Evolutionary conservation across 2,113 vertebrate genomes (phyloP).

Genomic region (Hemibagrus wyckioides): DNA sequence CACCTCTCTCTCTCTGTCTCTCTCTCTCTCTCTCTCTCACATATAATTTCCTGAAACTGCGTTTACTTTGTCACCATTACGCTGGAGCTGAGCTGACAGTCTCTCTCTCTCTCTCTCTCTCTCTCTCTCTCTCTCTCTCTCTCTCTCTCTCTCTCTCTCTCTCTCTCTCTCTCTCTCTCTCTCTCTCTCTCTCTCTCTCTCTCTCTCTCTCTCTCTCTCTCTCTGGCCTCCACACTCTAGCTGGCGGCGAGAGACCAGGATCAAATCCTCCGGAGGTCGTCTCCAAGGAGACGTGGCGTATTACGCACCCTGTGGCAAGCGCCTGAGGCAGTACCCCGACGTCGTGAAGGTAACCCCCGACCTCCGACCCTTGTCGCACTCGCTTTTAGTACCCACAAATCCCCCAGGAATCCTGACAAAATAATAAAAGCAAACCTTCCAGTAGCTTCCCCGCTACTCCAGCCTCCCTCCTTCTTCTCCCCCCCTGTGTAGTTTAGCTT

Average conservation of each 20-base stretch:
- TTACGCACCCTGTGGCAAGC: constrained; percentile 95
- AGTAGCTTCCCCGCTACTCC: constrained; percentile 13
- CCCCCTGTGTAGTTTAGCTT: constrained; percentile 15
- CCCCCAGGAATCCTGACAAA: not conserved
- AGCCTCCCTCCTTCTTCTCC: constrained; percentile 29
- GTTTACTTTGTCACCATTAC: not conserved
- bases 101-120: too few species aligned
- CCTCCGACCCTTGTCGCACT: not conserved
- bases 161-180: too few species aligned
- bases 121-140: too few species aligned
- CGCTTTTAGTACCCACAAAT: constrained; percentile 32
- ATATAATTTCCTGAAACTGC: not conserved
- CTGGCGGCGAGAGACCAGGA: constrained; percentile 95
- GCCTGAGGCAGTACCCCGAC: constrained; percentile 95
- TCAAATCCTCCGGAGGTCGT: constrained; percentile 86
- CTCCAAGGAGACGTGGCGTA: constrained; percentile 94
- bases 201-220: too few species aligned
- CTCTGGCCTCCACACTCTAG: constrained; percentile 62
- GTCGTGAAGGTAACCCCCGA: constrained; percentile 88
- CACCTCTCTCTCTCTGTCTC: not conserved
- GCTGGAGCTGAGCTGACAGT: not conserved
- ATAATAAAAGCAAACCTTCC: not conserved
- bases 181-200: too few species aligned
- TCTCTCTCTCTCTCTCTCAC: not conserved
- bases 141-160: too few species aligned